Evolutionary conservation across 2,113 vertebrate genomes (phyloP), one percentile per base, ranked within the genome.

Genomic region (Limanda limanda): DNA sequence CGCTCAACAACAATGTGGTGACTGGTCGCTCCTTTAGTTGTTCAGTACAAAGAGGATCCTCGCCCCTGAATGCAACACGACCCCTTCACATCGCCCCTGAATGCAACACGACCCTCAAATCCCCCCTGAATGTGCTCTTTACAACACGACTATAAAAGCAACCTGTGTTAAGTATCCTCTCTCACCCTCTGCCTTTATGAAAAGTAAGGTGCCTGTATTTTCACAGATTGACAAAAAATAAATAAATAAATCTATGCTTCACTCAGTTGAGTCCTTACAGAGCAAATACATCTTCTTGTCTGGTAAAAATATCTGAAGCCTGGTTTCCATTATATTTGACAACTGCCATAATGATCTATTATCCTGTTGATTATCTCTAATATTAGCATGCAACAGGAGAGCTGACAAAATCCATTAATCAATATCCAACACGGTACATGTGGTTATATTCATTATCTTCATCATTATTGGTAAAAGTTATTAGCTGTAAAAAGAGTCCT

Each of bases 391-490:
- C 48, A 1, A 48, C 15, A 57, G 11, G 9, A 56, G 59, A 74
- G 10, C 42, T 66, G 40, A 71, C 57, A 72, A 65, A 78, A 73
- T 31, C 23, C 58, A 76, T 83, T 37, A 62, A 85, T 83, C 78
- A 79, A 68, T 75, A 79, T 83, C 64, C 37, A 63, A 63, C 15
- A 57, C 65, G 31, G 75, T 76, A 64, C 47, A 72, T 77, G 55
- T 45, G 54, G 31, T 78, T 70, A 21, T 45, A 60, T 55, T 76
- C n/a, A 87, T 68, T 84, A 77, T 88, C 47, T 68, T 69, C 54
- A 40, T 81, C 0, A n/a, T 71, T 89, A 86, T 77, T 88, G 84
- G 82, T 82, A 75, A 57, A 84, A 63, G 20, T 74, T 69, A 82
- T 81, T 75, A 80, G 57, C 42, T 1, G 48, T 75, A 82, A 87